phyloP scores from a whole-genome alignment of 2,888 invertebrate species.

The Proisotoma minuta region DNA sequence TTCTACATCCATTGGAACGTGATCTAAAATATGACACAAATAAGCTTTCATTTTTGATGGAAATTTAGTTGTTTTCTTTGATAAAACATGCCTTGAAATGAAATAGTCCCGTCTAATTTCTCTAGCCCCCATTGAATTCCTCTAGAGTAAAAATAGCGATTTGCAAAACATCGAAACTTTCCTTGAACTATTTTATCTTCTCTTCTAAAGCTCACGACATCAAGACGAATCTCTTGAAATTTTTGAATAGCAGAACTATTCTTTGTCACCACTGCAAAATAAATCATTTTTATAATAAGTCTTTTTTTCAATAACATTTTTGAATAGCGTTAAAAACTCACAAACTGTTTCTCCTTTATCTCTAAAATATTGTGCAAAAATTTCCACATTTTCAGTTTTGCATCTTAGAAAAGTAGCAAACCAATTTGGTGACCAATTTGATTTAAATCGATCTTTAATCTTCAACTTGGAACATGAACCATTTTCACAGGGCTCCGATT shows the following conservation, averaged over 20 bases:
- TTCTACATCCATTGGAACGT: constrained; percentile 24
- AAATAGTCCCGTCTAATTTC: constrained; percentile 24
- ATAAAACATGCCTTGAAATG: constrained; percentile 21
- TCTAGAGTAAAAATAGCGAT: constrained; percentile 32
- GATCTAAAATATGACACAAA: background rate
- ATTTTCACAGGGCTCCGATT: constrained; percentile 18
- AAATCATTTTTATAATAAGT: no score
- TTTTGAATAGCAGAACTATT: constrained; percentile 25
- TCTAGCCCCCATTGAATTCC: constrained; percentile 35
- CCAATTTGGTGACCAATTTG: constrained; percentile 34
- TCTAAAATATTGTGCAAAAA: constrained; percentile 33
- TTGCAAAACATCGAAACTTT: constrained; percentile 37
- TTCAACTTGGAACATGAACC: constrained; percentile 29
- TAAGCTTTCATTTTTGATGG: background rate
- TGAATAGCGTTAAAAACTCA: constrained; percentile 4
- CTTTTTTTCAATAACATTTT: no score
- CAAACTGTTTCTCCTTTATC: constrained; percentile 21
- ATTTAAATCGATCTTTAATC: constrained; percentile 11
- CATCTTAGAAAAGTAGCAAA: constrained; percentile 31
- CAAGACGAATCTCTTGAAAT: constrained; percentile 29
- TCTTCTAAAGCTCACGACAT: constrained; percentile 23
- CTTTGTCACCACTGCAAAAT: constrained; percentile 21
- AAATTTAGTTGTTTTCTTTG: background rate
- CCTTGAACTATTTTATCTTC: constrained; percentile 24
- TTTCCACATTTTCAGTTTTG: constrained; percentile 31